Percentiles rank a stretch among this genome's conserved stretches.
Evolutionary conservation across 2,797 vertebrate genomes (phyloP).

Genomic region (Pseudochirops cupreus): DNA sequence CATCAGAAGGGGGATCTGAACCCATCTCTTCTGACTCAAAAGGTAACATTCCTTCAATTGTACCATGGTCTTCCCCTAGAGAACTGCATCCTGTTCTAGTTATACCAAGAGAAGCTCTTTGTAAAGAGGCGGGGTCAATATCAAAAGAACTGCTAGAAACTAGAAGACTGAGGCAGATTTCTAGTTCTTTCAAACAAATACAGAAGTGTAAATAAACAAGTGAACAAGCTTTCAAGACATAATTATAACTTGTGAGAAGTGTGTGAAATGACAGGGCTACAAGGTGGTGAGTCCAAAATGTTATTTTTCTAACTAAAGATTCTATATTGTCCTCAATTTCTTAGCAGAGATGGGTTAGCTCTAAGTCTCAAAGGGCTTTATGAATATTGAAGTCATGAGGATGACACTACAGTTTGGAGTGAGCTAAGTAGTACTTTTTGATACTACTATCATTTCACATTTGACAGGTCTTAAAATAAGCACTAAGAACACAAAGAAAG

Average conservation of each 20-base stretch:
- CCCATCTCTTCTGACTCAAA: background rate
- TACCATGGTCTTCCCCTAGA: background rate
- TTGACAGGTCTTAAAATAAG: background rate
- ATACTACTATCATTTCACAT: background rate
- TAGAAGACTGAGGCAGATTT: background rate
- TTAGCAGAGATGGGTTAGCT: background rate
- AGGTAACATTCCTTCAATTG: background rate
- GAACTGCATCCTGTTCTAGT: background rate
- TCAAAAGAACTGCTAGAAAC: background rate
- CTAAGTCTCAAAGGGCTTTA: background rate
- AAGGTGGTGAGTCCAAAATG: background rate
- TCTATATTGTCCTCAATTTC: background rate
- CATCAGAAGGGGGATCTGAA: background rate
- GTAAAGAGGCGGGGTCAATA: background rate
- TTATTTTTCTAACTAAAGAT: background rate
- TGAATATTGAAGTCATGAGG: background rate
- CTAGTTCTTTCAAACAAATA: background rate
- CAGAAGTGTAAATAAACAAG: background rate
- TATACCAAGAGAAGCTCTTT: too few relatives aligned
- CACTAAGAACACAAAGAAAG: background rate
- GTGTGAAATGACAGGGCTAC: background rate
- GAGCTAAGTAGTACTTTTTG: background rate
- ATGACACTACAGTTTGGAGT: background rate
- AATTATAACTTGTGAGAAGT: background rate
- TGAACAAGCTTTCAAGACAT: background rate